Conservation (phyloP, 2,113 vertebrate genomes). For the Dryoscopus gambensis region DNA sequence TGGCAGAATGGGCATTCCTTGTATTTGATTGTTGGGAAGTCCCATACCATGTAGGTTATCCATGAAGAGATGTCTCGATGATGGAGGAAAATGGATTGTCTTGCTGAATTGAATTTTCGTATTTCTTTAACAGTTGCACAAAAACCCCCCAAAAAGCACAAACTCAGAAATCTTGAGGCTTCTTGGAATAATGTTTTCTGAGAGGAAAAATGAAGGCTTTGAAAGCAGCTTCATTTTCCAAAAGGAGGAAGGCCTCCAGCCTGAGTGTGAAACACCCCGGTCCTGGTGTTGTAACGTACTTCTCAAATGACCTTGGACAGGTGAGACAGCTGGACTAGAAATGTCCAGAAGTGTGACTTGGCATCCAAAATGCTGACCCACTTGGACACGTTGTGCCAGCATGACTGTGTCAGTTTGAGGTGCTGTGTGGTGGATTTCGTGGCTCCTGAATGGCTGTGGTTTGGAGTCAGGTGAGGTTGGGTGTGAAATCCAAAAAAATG, state of each 20-base stretch:
- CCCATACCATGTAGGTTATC: not conserved
- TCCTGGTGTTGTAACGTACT: not conserved
- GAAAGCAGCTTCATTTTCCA: not conserved
- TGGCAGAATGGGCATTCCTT: not conserved
- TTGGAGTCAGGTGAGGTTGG: not conserved
- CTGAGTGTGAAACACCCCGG: fast-evolving
- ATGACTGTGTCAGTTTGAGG: not conserved
- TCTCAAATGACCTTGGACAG: not conserved
- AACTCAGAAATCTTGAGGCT: not conserved
- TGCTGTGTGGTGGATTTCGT: not conserved
- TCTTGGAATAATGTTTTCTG: not conserved
- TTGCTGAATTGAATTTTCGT: not conserved
- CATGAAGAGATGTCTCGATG: fast-evolving
- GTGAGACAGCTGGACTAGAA: not conserved
- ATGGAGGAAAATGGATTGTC: not conserved
- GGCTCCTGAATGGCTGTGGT: not conserved
- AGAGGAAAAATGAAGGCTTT: not conserved
- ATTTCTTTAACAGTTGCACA: not conserved
- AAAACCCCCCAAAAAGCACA: not conserved
- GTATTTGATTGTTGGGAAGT: not conserved
- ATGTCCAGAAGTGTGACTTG: not conserved
- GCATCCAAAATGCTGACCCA: not conserved
- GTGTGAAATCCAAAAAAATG: not conserved
- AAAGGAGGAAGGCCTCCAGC: not conserved
- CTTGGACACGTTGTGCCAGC: not conserved